phyloP scores from a whole-genome alignment of 2,888 invertebrate species.

The Lycaena phlaeas region DNA sequence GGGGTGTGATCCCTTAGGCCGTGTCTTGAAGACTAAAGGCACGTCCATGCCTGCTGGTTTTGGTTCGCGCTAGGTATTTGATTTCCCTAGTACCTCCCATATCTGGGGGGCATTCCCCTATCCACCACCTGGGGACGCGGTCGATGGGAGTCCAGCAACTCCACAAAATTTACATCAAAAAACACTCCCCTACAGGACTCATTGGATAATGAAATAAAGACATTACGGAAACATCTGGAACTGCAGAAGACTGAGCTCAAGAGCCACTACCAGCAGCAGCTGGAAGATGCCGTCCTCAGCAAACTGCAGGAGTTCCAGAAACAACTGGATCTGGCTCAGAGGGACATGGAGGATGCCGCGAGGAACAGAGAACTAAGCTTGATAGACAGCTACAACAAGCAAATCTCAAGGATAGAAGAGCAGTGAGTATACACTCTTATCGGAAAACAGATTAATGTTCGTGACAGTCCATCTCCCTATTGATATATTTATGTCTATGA shows the following conservation, averaged over 20 bases:
- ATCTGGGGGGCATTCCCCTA: too few species aligned
- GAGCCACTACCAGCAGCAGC: slow-evolving; percentile 84
- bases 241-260: slow-evolving; percentile 79
- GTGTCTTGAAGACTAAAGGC: too few species aligned
- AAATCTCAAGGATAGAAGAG: slow-evolving; percentile 78
- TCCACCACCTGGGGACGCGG: too few species aligned
- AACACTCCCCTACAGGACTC: slow-evolving; percentile 40
- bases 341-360: slow-evolving; percentile 75
- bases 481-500: too few species aligned
- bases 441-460: neutral
- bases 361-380: slow-evolving; percentile 77
- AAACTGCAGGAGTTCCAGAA: slow-evolving; percentile 83
- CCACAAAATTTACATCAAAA: too few species aligned
- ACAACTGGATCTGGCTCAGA: slow-evolving; percentile 81
- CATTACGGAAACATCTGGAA: slow-evolving; percentile 69
- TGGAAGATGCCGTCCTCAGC: slow-evolving; percentile 82
- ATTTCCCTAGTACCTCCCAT: too few species aligned
- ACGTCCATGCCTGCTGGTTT: too few species aligned
- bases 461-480: too few species aligned
- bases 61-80: too few species aligned
- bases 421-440: slow-evolving; percentile 40
- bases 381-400: slow-evolving; percentile 79
- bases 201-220: slow-evolving; percentile 69
- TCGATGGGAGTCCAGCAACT: too few species aligned
- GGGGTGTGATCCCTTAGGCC: too few species aligned